Percentiles rank a stretch among this genome's conserved stretches.
These are phyloP conservation scores for Leptestheria dahalacensis DNA, from an alignment of 1,140 invertebrate genomes.

Conservation along the genomic window DNA sequence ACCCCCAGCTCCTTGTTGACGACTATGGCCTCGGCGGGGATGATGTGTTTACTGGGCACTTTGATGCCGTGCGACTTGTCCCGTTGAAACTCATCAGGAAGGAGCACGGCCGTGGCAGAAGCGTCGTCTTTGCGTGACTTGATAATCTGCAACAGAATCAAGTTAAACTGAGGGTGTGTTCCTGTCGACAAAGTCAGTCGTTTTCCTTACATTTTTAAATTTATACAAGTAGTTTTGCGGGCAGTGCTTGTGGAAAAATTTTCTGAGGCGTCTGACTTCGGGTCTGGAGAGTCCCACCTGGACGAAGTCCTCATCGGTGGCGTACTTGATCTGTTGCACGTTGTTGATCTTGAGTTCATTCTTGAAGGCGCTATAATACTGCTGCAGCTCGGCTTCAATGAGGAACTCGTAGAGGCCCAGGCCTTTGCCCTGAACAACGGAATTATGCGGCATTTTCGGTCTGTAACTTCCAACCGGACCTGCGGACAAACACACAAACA, in stretches of 20 bases:
- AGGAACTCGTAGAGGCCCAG: conserved; percentile 78
- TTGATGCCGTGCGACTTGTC: conserved; percentile 26
- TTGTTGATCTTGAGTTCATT: conserved; percentile 32
- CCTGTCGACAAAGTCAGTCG: not conserved
- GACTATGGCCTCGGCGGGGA: conserved; percentile 79
- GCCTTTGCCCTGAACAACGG: conserved; percentile 25
- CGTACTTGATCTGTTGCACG: conserved; percentile 90
- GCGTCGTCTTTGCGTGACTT: conserved; percentile 27
- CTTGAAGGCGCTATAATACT: conserved; percentile 61
- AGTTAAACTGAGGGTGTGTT: not conserved
- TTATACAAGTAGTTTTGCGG: conserved; percentile 84
- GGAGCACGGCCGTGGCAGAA: conserved; percentile 22
- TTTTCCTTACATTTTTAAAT: conserved; percentile 51
- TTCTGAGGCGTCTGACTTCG: conserved; percentile 81
- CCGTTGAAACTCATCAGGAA: conserved; percentile 29
- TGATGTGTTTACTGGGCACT: conserved; percentile 85
- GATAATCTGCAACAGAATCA: conserved; percentile 25
- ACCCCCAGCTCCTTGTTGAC: conserved; percentile 88
- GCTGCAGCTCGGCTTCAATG: conserved; percentile 73
- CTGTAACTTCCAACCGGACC: not conserved
- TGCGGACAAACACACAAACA: not conserved
- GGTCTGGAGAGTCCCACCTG: conserved; percentile 89
- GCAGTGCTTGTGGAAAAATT: conserved; percentile 83
- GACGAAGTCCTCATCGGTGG: conserved; percentile 75
- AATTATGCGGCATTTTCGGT: not conserved